Evolutionary conservation across 2,113 vertebrate genomes (phyloP), one percentile per base, ranked within the genome.

Genomic region (Oncorhynchus mykiss): DNA sequence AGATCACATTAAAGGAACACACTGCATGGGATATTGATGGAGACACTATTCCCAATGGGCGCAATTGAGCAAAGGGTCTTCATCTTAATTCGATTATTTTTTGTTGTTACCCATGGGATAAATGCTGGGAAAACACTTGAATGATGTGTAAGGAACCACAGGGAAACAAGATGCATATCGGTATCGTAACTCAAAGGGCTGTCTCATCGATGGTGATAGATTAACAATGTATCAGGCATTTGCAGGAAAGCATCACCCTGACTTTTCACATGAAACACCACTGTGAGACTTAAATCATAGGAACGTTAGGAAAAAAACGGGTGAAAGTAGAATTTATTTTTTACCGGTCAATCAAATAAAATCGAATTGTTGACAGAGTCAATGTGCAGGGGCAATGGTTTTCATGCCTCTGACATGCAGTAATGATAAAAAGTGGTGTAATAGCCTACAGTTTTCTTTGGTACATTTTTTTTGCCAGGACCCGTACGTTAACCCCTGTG

Each of bases 1-100:
- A 75, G 75, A 84, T 81, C 73, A 73, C 71, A 77, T 80, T 72
- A 72, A 78, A 77, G n/a, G 24, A 72, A 77, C 16, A 70, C 25
- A 54, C 18, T 70, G 65, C 64, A 70, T 62, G 2, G 39, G 69
- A 72, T 59, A 5, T 71, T 68, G 68, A 49, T 49, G 49, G n/a
- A 20, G 62, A 34, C 39, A 45, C 29, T 69, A 69, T 69, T 45
- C 54, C 57, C 74, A 60, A n/a, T 48, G 51, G 74, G 31, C 6
- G 29, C 25, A 39, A 45, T 39, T 59, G 13, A 34, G 54, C 24
- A n/a, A 22, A 64, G 34, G 59, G 64, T 60, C 45, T 67, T 27
- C 22, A 48, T 74, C 76, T 76, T 76, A 20, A 11, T 18, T 27
- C 48, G 45, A 51, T 72, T 49, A 0, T 9, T 8, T 39, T 39